Evolutionary conservation across 2,797 vertebrate genomes (phyloP), one percentile per base, ranked within the genome.

Genomic region (Morelia viridis): DNA sequence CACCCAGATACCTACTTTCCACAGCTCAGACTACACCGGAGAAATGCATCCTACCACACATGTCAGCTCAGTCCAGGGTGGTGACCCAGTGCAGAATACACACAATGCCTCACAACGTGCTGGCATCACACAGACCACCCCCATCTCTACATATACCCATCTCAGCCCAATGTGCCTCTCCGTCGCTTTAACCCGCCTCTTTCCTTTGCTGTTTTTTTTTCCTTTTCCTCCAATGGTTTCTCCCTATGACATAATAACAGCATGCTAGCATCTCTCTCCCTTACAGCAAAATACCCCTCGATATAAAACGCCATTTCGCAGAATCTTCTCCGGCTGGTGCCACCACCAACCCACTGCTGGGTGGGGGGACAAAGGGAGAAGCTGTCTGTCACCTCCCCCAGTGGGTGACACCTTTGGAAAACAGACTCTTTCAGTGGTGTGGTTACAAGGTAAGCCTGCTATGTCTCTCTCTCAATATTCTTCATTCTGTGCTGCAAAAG

Each of bases 211-310:
- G 96, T 97, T 97, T 94, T 96, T 83, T 61, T 50, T 96, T 26
- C 58, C 71, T 80, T 92, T 92, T 93, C 92, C 89, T 94, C 91
- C 92, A 95, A 94, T 95, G 95, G 95, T 95, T 95, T 95, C 95
- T 95, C 93, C 95, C 95, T 95, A 93, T 95, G 95, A 95, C 95
- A 95, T 95, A 95, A 95, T 95, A 95, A 95, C 95, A 95, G 95
- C 94, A 95, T 95, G 95, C 94, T 94, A 93, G 94, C 93, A 92
- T 93, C 95, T 94, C 94, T 94, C 93, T 95, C 93, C 94, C 94
- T 94, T 95, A 94, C 95, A 95, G 94, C 94, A 95, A 94, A 95
- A 94, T 93, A 94, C 93, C 94, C 93, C 94, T 95, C 91, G 85
- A 95, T 93, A 90, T 94, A 94, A 95, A 95, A 95, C 94, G 94